Evolutionary conservation across 2,888 invertebrate genomes (phyloP).

Genomic region (Drosophila nr. fundita): DNA sequence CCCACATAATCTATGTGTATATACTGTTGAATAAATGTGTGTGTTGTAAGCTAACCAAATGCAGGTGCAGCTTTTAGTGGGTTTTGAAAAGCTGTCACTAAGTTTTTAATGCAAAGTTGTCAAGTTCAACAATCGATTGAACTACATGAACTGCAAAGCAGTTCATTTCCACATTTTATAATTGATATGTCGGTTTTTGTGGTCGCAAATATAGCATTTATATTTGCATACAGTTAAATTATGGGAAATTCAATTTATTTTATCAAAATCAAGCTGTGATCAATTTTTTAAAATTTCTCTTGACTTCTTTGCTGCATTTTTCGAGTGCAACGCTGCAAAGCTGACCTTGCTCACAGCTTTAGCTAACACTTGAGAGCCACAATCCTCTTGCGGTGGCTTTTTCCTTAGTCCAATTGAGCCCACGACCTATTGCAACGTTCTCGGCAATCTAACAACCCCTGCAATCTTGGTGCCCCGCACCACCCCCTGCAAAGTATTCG

Average conservation of each 20-base stretch:
- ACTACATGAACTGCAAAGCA: constrained; percentile 14
- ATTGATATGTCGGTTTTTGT: constrained; percentile 28
- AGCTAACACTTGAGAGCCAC: constrained; percentile 17
- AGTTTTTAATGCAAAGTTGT: constrained; percentile 50
- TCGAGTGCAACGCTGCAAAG: constrained; percentile 17
- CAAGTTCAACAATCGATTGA: constrained; percentile 54
- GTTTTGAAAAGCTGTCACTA: constrained; percentile 37
- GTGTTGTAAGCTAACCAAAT: constrained; percentile 46
- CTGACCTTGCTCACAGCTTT: constrained; percentile 24
- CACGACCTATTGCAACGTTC: constrained; percentile 43
- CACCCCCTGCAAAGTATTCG: constrained; percentile 40
- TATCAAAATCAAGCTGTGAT: not conserved
- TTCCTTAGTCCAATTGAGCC: constrained; percentile 30
- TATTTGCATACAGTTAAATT: not conserved
- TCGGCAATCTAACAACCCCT: constrained; percentile 4
- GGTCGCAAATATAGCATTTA: constrained; percentile 8
- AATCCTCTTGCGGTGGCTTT: constrained; percentile 23
- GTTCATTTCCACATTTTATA: constrained; percentile 22
- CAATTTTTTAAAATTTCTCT: not conserved
- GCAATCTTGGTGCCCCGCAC: not conserved
- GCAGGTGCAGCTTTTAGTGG: constrained; percentile 56
- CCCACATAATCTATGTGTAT: constrained; percentile 25
- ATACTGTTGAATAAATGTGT: constrained; percentile 8
- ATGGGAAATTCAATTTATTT: not conserved
- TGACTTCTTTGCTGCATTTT: constrained; percentile 17